Conservation (phyloP, 2,113 vertebrate species). For the Phocoena phocoena region DNA sequence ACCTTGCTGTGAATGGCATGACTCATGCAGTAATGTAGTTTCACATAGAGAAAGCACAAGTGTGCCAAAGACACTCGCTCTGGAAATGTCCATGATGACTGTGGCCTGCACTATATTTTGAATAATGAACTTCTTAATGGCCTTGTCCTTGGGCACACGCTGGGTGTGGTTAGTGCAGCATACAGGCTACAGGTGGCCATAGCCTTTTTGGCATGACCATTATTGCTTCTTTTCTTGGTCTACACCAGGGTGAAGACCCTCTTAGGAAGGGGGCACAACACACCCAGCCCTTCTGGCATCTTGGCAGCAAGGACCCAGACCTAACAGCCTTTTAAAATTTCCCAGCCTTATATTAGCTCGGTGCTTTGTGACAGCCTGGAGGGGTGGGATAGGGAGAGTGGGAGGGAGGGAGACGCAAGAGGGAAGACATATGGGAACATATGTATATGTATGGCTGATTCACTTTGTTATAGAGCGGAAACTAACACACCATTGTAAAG, state of each 20-base stretch:
- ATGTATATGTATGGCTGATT: no score
- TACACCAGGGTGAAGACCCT: background rate
- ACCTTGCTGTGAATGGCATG: background rate
- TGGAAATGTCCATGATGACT: background rate
- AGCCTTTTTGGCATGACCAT: background rate
- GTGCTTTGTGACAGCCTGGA: no score
- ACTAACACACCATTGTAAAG: no score
- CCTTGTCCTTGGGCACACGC: background rate
- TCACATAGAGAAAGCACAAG: background rate
- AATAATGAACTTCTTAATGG: background rate
- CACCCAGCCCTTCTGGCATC: background rate
- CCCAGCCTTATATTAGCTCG: background rate
- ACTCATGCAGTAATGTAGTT: background rate
- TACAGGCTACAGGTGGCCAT: background rate
- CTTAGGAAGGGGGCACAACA: background rate
- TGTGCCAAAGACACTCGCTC: background rate
- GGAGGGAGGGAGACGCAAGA: no score
- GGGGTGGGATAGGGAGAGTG: no score
- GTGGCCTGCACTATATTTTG: background rate
- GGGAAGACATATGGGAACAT: no score
- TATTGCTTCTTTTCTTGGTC: background rate
- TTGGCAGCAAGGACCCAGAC: background rate
- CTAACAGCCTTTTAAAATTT: background rate
- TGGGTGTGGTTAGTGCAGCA: fast-evolving
- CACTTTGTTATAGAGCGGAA: no score